Evolutionary conservation across 2,113 vertebrate genomes (phyloP).

Genomic region (Caranx melampygus): DNA sequence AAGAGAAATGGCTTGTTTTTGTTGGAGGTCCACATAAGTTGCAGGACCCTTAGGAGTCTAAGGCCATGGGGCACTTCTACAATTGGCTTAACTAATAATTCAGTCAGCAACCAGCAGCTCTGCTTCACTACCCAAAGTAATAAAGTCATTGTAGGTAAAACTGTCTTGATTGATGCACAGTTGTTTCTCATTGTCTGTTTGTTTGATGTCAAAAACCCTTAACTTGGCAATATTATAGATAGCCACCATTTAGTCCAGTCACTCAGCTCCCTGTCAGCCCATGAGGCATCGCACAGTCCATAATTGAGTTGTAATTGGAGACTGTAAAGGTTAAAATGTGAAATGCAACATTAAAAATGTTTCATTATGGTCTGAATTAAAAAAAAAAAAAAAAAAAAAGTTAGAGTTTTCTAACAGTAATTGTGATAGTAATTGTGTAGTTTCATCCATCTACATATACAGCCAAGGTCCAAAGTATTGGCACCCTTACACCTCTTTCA

Average conservation of each 20-base stretch:
- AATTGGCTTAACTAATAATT: background rate
- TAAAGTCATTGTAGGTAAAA: background rate
- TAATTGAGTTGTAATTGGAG: conserved; percentile 1
- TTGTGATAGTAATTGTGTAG: conserved; percentile 23
- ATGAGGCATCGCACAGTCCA: background rate
- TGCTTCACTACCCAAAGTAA: background rate
- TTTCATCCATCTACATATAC: conserved; percentile 23
- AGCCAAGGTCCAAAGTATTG: too few relatives aligned
- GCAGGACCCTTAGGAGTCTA: too few relatives aligned
- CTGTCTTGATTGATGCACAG: background rate
- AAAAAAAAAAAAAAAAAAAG: background rate
- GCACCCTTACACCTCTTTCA: too few relatives aligned
- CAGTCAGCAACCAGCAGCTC: background rate
- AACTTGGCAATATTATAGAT: background rate
- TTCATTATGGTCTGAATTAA: background rate
- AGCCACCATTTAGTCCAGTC: background rate
- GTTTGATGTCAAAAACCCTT: background rate
- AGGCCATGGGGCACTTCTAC: too few relatives aligned
- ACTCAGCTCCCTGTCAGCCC: background rate
- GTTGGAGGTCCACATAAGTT: too few relatives aligned
- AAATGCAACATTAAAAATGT: conserved; percentile 7
- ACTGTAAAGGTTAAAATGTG: background rate
- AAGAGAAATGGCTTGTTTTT: too few relatives aligned
- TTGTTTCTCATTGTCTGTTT: background rate
- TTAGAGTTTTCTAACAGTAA: background rate